These are phyloP conservation scores for Eleginops maclovinus DNA, from an alignment of 2,113 vertebrate species.

Conservation along the genomic window DNA sequence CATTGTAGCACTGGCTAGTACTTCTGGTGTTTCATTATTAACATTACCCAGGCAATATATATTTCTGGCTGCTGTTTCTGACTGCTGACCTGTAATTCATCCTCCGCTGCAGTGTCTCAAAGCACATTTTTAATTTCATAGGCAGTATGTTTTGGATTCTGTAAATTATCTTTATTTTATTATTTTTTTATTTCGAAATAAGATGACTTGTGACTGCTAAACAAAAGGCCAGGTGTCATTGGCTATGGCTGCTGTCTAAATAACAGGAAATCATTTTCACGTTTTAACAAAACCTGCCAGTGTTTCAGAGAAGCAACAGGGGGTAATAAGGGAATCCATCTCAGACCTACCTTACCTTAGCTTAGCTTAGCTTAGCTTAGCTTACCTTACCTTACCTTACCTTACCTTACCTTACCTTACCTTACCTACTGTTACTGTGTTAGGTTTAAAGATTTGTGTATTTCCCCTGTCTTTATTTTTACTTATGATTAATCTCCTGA, in stretches of 20 bases:
- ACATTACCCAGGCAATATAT: conserved; percentile 10
- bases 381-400: too few species aligned
- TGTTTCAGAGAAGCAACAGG: neutral
- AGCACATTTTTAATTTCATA: neutral
- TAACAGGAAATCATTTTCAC: conserved; percentile 18
- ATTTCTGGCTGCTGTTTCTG: conserved; percentile 12
- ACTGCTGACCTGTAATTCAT: neutral
- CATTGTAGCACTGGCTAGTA: neutral
- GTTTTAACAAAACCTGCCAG: neutral
- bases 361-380: too few species aligned
- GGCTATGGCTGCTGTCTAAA: neutral
- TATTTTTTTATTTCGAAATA: too few species aligned
- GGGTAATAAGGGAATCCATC: neutral
- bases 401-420: too few species aligned
- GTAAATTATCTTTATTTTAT: neutral
- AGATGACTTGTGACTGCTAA: conserved; percentile 1
- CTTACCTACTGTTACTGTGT: too few species aligned
- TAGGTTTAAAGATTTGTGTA: too few species aligned
- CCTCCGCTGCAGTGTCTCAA: neutral
- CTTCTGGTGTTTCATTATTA: conserved; percentile 16
- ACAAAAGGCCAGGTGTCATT: neutral
- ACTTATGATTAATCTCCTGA: too few species aligned
- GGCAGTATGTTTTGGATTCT: neutral
- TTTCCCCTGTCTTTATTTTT: too few species aligned
- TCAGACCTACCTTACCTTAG: too few species aligned